These are phyloP conservation scores for Coptodon bakossiorum DNA, from an alignment of 2,113 vertebrate species.

Conservation along the genomic window DNA sequence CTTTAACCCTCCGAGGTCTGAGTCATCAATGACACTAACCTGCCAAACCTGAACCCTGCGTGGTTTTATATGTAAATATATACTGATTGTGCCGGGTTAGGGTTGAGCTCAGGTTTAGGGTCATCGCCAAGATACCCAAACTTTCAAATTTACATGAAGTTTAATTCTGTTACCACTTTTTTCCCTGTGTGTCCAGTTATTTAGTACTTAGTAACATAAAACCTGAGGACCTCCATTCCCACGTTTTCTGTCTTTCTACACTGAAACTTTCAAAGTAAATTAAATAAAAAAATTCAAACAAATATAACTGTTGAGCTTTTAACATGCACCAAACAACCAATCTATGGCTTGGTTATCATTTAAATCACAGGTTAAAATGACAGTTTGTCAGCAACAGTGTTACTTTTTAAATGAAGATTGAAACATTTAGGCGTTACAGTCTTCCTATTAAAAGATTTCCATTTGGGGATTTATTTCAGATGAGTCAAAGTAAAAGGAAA, in stretches of 20 bases:
- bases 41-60: neutral
- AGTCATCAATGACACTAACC: rapidly evolving
- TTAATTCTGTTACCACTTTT: neutral
- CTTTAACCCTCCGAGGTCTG: neutral
- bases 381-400: neutral
- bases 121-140: neutral
- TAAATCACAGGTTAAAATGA: neutral
- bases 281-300: neutral
- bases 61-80: neutral
- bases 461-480: neutral
- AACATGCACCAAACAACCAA: neutral
- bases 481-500: neutral
- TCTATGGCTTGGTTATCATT: neutral
- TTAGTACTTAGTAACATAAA: neutral
- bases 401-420: neutral
- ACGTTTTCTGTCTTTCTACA: neutral
- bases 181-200: neutral
- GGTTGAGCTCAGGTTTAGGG: neutral
- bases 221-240: neutral
- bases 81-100: rapidly evolving
- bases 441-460: neutral
- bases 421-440: neutral
- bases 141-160: rapidly evolving
- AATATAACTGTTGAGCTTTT: neutral
- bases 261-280: neutral